phyloP scores from a whole-genome alignment of 1,140 invertebrate species.

The Sarcophaga bullata region DNA sequence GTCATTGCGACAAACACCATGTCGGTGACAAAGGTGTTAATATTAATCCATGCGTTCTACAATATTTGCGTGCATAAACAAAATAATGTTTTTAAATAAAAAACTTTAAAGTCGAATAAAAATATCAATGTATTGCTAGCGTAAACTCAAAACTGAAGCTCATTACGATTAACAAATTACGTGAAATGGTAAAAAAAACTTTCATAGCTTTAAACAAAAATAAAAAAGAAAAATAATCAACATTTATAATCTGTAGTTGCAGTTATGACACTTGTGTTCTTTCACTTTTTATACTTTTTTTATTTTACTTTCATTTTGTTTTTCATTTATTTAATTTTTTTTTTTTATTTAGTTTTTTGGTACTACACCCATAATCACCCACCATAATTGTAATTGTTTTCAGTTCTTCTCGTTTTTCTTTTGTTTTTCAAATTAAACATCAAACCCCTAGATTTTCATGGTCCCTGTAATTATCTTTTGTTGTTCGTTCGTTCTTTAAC shows the following conservation, averaged over 20 bases:
- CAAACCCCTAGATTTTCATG: background rate
- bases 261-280: background rate
- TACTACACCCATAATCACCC: background rate
- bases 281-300: too few relatives aligned
- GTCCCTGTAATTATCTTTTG: conserved; percentile 27
- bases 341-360: background rate
- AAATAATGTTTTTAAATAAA: background rate
- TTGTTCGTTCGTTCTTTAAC: background rate
- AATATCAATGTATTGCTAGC: background rate
- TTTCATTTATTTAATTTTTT: background rate
- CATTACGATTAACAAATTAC: conserved; percentile 2
- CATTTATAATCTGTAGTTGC: background rate
- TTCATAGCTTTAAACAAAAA: background rate
- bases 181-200: background rate
- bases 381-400: conserved; percentile 21
- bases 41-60: too few relatives aligned
- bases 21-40: too few relatives aligned
- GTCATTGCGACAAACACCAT: too few relatives aligned
- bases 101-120: background rate
- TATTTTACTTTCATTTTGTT: too few relatives aligned
- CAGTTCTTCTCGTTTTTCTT: background rate
- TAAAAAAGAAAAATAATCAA: conserved; percentile 7
- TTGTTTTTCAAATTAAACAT: background rate
- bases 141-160: background rate
- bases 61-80: background rate